Base-by-base conservation (phyloP, 1,140 invertebrate species). In the Eueides isabella region DNA sequence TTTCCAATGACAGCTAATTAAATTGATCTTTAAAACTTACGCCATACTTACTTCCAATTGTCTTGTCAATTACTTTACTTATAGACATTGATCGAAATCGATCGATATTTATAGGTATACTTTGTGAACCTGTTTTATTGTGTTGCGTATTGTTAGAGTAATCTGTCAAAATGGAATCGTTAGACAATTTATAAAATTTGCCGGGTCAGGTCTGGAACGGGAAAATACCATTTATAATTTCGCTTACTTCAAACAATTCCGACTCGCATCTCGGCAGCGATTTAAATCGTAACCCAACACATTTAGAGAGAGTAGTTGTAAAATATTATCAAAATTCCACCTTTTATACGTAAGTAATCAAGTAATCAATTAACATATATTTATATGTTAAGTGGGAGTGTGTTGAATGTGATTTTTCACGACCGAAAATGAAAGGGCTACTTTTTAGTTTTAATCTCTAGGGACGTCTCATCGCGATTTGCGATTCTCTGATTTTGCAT, bases 1-100 rank as follows among this genome's bases (percentile, higher is more conserved):
- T 61, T 67, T 68, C 70, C 11, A 30, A 72, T 67, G 71, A 73
- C 71, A 73, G 71, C 79, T 80, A 79, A 81, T 77, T 84, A 82
- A 87, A 83, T 84, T 61, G 26, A 55, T 23, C 11, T 55, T 55
- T 55, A 55, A 55, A 55, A 55, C 48, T 26, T 26, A 55, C 19
- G 23, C 9, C 48, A 55, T 26, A 7, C 48, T 26, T 55, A 62
- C 1, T 55, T 55, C 23, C 48, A 26, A 55, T 62, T 62, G 61
- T 62, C 12, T 30, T 62, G 61, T 62, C 61, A 62, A 62, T 62
- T 62, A 62, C n/a, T 62, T 30, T n/a, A 30, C 14, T 62, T 62
- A 29, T 7, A n/a, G 61, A 62, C 61, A 16, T 62, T 62, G 61
- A 62, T 62, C 26, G 61, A 29, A 62, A 62, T 5, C 61, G 61